Conservation (phyloP, 2,113 vertebrate genomes). For the Vulpes ferrilata region DNA sequence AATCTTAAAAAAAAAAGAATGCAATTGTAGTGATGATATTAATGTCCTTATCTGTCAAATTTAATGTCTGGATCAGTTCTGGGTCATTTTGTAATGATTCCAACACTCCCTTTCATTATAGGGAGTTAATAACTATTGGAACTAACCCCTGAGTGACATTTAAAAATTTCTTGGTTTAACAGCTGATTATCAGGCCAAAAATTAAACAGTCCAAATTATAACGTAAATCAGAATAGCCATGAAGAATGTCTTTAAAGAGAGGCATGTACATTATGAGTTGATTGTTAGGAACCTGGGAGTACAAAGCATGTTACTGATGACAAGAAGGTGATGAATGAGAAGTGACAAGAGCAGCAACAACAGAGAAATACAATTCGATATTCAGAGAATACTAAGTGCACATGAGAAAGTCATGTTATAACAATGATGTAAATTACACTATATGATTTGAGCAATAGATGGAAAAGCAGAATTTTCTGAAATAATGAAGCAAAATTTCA, state of each 20-base stretch:
- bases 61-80: slow-evolving; percentile 14
- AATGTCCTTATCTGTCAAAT: not conserved
- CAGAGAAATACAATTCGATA: slow-evolving; percentile 49
- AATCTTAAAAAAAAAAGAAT: not conserved
- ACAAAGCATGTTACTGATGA: not conserved
- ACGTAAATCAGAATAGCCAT: not conserved
- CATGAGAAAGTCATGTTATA: not conserved
- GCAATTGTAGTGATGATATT: not conserved
- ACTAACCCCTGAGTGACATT: slow-evolving; percentile 23
- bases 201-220: slow-evolving; percentile 34
- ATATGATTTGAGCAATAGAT: slow-evolving; percentile 19
- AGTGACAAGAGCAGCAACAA: not conserved
- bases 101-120: not conserved
- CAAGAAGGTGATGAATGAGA: slow-evolving; percentile 32
- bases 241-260: slow-evolving; percentile 31
- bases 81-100: not conserved
- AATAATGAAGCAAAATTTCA: slow-evolving; percentile 58
- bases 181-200: slow-evolving; percentile 35
- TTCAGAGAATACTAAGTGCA: slow-evolving; percentile 29
- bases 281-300: not conserved
- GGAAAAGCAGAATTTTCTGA: slow-evolving; percentile 38
- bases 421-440: slow-evolving; percentile 34
- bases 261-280: not conserved
- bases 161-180: not conserved
- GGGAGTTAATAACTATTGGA: slow-evolving; percentile 38